Percentiles rank a stretch among this genome's conserved stretches.
These are phyloP conservation scores for Anas flavirostris DNA, from an alignment of 2,797 vertebrate genomes.

Conservation along the genomic window DNA sequence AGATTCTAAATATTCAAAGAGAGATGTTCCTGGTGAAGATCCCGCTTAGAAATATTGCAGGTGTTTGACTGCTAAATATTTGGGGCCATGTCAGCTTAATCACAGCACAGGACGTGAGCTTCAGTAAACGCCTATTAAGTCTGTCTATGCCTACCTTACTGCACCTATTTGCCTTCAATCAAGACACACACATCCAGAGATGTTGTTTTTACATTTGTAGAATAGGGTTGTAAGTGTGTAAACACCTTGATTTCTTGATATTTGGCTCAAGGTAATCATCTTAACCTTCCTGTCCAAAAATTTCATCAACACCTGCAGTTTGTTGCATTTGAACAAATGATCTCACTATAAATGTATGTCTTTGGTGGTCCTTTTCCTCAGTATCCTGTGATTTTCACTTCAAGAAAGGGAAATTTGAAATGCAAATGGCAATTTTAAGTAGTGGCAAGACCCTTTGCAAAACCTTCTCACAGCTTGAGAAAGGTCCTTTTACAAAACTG, in stretches of 20 bases:
- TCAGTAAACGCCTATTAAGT: not conserved
- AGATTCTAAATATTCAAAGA: not conserved
- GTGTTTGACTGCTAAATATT: not conserved
- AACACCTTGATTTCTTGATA: not conserved
- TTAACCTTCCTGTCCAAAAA: not conserved
- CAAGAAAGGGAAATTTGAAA: constrained; percentile 4
- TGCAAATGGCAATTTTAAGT: not conserved
- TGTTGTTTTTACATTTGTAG: not conserved
- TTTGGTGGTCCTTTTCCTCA: constrained; percentile 1
- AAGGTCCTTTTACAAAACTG: not conserved
- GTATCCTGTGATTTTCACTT: not conserved
- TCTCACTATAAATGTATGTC: not conserved
- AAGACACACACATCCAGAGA: not conserved
- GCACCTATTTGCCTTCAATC: not conserved
- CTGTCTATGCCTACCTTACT: not conserved
- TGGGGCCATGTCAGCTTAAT: not conserved
- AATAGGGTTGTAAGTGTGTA: not conserved
- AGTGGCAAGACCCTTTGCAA: not conserved
- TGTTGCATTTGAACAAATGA: not conserved
- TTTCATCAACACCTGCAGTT: not conserved
- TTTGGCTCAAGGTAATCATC: not conserved
- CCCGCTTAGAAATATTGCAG: not conserved
- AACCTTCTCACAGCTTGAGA: not conserved
- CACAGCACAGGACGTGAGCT: not conserved
- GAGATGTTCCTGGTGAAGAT: not conserved